A percentile compares a stretch with the other conserved stretches of the same genome.
phyloP scores from a whole-genome alignment of 2,113 vertebrate genomes.

The crab-eating macaque (Macaca fascicularis) region DNA sequence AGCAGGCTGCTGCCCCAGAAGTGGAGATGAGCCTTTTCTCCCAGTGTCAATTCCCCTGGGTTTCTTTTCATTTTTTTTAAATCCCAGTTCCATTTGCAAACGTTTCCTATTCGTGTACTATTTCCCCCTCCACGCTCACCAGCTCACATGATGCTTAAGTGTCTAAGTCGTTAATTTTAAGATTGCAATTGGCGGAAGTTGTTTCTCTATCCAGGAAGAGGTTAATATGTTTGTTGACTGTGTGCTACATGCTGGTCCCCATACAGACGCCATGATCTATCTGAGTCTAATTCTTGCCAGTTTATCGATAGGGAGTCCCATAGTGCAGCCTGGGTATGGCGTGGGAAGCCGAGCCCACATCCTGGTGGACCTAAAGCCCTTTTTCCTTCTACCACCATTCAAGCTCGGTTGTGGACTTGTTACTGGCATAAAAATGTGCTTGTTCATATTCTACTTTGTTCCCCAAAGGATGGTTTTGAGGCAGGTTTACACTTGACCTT shows the following conservation, averaged over 20 bases:
- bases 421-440: background rate
- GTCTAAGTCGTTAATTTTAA: background rate
- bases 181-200: background rate
- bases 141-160: background rate
- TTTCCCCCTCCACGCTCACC: background rate
- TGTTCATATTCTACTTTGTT: background rate
- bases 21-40: background rate
- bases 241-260: too few relatives aligned
- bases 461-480: background rate
- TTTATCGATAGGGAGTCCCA: background rate
- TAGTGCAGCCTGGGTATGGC: accelerated
- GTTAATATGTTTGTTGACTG: background rate
- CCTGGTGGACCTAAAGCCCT: background rate
- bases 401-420: background rate
- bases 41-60: background rate
- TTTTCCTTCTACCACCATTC: background rate
- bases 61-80: background rate
- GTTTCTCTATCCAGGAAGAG: background rate
- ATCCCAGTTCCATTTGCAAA: background rate
- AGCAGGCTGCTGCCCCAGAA: background rate
- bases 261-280: background rate
- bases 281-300: background rate
- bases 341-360: too few relatives aligned
- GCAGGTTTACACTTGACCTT: slow-evolving; percentile 12
- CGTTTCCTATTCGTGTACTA: background rate